A percentile compares a stretch with the other conserved stretches of the same genome.
phyloP scores from a whole-genome alignment of 2,888 invertebrate species.

The Eilema griseolum region DNA sequence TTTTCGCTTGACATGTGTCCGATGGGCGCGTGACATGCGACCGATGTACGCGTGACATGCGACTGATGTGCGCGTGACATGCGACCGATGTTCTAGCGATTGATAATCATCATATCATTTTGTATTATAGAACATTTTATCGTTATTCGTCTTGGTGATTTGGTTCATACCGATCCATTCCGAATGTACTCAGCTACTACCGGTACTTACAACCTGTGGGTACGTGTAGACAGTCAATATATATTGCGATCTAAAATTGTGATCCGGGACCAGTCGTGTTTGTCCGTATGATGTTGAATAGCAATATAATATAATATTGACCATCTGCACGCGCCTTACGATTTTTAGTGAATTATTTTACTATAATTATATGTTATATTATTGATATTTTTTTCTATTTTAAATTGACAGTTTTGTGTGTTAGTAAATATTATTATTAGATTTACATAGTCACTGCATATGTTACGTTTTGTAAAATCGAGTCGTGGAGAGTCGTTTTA shows the following conservation, averaged over 20 bases:
- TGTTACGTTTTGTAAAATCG: constrained; percentile 51
- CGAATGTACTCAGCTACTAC: constrained; percentile 45
- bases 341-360: constrained; percentile 65
- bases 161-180: constrained; percentile 45
- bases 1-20: constrained; percentile 43
- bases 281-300: too few relatives aligned
- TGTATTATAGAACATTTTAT: constrained; percentile 54
- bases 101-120: constrained; percentile 58
- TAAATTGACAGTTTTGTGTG: constrained; percentile 63
- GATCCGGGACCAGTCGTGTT: too few relatives aligned
- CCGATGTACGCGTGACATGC: constrained; percentile 32
- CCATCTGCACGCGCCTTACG: constrained; percentile 23
- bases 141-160: constrained; percentile 66
- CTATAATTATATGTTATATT: constrained; percentile 62
- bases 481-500: constrained; percentile 62
- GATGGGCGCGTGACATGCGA: constrained; percentile 50
- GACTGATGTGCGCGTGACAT: constrained; percentile 22
- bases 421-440: constrained; percentile 57
- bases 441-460: constrained; percentile 43
- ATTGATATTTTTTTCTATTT: constrained; percentile 66
- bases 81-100: constrained; percentile 51
- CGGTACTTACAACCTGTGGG: constrained; percentile 48
- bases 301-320: too few relatives aligned
- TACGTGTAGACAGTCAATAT: too few relatives aligned
- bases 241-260: too few relatives aligned